Base-by-base conservation (phyloP, 1,140 invertebrate species). In the Bombus confusus region DNA sequence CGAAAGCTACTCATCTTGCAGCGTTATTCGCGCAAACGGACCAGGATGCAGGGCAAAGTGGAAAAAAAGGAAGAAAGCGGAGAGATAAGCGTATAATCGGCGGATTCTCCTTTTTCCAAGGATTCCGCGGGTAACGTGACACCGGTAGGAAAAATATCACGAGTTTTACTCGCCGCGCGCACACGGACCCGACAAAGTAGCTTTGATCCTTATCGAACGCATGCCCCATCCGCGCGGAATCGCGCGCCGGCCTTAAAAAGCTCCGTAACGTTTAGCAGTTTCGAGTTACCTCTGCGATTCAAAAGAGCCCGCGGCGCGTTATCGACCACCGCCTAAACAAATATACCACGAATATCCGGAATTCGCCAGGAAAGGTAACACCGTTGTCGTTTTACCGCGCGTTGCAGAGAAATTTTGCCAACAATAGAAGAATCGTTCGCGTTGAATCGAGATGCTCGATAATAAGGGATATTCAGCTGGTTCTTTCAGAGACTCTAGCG, bases 281-380 rank as follows among this genome's bases (percentile, higher is more conserved):
- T 85, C 83, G 83, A 52, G 83, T 85, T 85, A 85, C 83, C 52
- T 72, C 71, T n/a, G 22, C 10, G 43, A 77, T 34, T 77, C 52
- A 47, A 84, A 84, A 68, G 52, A 39, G 66, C 68, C 76, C 82
- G 82, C 72, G 80, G 59, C 80, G 10, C 62, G 43, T 12, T 31
- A 83, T 83, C 82, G 74, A 59, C 22, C 78, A 37, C 74, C 31
- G 43, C 34, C 66, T 57, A 59, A 78, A 22, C 75, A 84, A 84
- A 84, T 79, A 83, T 25, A 39, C 25, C 74, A n/a, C 25, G 18
- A 59, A 78, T 64, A 39, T 59, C 12, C 69, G n/a, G 5, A 39
- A 72, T 43, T 15, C 6, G 15, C 37, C 37, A 10, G 34, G 34
- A 25, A 39, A 76, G 15, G 52, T 52, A 76, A 76, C n/a, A n/a